phyloP scores from a whole-genome alignment of 2,113 vertebrate species.

The Suncus etruscus region DNA sequence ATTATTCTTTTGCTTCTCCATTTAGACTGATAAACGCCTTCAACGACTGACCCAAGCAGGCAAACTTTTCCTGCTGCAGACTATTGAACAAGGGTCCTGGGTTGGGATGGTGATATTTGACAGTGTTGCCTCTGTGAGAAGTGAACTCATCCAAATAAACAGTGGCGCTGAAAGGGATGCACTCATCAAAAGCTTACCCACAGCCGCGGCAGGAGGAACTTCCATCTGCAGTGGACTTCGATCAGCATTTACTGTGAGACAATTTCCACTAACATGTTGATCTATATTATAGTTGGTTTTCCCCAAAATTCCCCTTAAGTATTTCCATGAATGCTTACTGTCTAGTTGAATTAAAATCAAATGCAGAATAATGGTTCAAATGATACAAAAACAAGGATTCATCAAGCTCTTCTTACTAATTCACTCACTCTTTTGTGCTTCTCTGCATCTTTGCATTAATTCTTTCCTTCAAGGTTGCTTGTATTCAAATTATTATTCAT shows the following conservation, averaged over 20 bases:
- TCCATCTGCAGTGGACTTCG: conserved; percentile 81
- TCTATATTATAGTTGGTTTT: not conserved
- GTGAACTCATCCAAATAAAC: conserved; percentile 72
- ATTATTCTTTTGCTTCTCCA: conserved; percentile 51
- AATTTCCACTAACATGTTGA: not conserved
- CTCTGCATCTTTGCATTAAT: not conserved
- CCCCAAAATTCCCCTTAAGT: not conserved
- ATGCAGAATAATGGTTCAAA: not conserved
- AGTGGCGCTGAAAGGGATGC: conserved; percentile 13
- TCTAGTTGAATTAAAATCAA: not conserved
- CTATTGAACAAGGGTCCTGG: conserved; percentile 81
- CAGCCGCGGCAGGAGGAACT: not conserved
- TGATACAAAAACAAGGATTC: not conserved
- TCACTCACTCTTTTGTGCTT: not conserved
- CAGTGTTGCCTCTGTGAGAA: conserved; percentile 60
- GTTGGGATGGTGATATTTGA: conserved; percentile 84
- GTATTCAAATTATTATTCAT: not conserved
- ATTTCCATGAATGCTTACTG: not conserved
- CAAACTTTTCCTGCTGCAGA: conserved; percentile 84
- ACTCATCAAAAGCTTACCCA: conserved; percentile 74
- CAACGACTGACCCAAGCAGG: conserved; percentile 81
- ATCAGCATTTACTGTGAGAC: conserved; percentile 79
- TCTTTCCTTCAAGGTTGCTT: not conserved
- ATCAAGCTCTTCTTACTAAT: not conserved
- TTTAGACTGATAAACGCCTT: conserved; percentile 74